phyloP scores from a whole-genome alignment of 2,797 vertebrate species.

The Melanotaenia trifasciata region DNA sequence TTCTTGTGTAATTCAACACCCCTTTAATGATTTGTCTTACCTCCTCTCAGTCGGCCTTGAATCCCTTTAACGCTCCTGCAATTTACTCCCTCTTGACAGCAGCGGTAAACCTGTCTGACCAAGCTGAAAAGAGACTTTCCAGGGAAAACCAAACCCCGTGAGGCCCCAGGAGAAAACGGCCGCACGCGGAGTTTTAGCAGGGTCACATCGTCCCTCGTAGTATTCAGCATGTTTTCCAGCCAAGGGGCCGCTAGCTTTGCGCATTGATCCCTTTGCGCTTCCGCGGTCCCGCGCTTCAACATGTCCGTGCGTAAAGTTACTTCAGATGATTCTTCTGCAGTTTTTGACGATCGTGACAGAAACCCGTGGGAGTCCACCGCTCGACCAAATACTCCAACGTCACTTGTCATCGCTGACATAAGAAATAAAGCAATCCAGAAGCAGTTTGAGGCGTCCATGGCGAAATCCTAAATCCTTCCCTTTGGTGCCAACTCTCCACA shows the following conservation, averaged over 20 bases:
- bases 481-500: slow-evolving; percentile 31
- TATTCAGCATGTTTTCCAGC: slow-evolving; percentile 59
- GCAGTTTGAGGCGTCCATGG: slow-evolving; percentile 52
- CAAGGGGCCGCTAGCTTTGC: slow-evolving; percentile 74
- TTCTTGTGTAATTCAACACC: not conserved
- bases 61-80: slow-evolving; percentile 84
- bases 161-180: slow-evolving; percentile 40
- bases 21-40: slow-evolving; percentile 60
- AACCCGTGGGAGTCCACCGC: slow-evolving; percentile 35
- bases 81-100: slow-evolving; percentile 80
- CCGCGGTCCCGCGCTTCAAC: slow-evolving; percentile 52
- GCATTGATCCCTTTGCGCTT: slow-evolving; percentile 70
- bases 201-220: slow-evolving; percentile 28
- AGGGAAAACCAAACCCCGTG: slow-evolving; percentile 76
- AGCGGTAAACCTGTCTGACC: slow-evolving; percentile 81
- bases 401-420: slow-evolving; percentile 33
- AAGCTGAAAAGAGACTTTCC: slow-evolving; percentile 81
- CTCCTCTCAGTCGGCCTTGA: slow-evolving; percentile 78
- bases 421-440: slow-evolving; percentile 58
- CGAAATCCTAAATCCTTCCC: slow-evolving; percentile 9
- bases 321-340: slow-evolving; percentile 6
- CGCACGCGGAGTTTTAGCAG: slow-evolving; percentile 71
- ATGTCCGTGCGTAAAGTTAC: slow-evolving; percentile 44
- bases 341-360: slow-evolving; percentile 6
- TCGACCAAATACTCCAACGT: slow-evolving; percentile 60